Percentiles rank a stretch among this genome's conserved stretches.
Conservation (phyloP, 2,797 vertebrate genomes). For the Dromococcyx pavoninus region DNA sequence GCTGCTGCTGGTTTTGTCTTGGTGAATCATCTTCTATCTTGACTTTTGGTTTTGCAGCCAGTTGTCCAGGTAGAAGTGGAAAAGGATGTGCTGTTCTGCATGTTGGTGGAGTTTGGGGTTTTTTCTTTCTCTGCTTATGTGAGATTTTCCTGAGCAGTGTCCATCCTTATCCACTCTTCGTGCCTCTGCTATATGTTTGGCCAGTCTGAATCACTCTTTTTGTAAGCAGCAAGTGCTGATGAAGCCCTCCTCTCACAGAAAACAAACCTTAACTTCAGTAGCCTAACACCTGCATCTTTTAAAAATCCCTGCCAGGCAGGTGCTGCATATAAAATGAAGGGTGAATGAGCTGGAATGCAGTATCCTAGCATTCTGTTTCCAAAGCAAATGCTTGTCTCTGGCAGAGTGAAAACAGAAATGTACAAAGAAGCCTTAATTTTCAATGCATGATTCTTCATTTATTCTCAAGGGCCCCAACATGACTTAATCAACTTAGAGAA, state of each 20-base stretch:
- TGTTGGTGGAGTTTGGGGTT: not conserved
- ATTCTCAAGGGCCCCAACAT: not conserved
- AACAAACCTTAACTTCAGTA: not conserved
- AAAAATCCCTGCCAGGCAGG: not conserved
- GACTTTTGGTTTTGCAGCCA: not conserved
- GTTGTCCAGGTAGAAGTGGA: not conserved
- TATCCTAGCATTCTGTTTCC: not conserved
- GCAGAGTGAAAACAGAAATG: not conserved
- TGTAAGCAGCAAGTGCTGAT: not conserved
- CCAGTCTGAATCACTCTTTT: not conserved
- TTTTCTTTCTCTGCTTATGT: not conserved
- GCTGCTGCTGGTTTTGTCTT: not conserved
- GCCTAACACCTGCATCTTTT: not conserved
- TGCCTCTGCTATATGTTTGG: not conserved
- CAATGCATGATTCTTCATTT: not conserved
- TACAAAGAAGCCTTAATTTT: not conserved
- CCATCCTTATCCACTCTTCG: not conserved
- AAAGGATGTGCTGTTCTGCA: not conserved
- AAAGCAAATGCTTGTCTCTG: conserved; percentile 4
- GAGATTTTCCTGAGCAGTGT: not conserved
- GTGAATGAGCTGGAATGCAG: not conserved
- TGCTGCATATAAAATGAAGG: not conserved
- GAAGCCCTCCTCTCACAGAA: not conserved
- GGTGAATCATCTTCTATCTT: not conserved
- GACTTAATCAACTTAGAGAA: conserved; percentile 9